Conservation (phyloP, 2,888 invertebrate genomes). For the Megamerina dolium region DNA sequence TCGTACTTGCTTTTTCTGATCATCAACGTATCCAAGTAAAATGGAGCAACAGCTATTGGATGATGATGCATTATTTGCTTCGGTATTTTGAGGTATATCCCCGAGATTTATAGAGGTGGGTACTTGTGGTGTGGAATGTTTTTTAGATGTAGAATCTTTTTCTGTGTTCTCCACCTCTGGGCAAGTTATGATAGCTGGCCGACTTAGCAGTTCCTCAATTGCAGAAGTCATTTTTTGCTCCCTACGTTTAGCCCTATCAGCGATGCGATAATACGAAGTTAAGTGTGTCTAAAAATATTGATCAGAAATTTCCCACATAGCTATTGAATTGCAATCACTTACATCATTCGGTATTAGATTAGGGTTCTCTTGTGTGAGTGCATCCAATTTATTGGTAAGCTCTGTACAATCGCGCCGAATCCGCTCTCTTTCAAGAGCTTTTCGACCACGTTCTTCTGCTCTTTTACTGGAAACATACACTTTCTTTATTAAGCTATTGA, state of each 20-base stretch:
- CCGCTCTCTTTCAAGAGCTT: slow-evolving; percentile 52
- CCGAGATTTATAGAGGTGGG: not conserved
- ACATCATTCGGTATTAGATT: slow-evolving; percentile 34
- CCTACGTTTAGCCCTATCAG: slow-evolving; percentile 46
- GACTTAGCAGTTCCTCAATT: slow-evolving; percentile 48
- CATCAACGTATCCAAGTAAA: slow-evolving; percentile 41
- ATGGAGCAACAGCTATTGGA: slow-evolving; percentile 43
- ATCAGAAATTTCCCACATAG: not conserved
- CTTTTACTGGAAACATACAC: slow-evolving; percentile 34
- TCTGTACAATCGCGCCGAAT: slow-evolving; percentile 52
- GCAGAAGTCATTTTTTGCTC: slow-evolving; percentile 54
- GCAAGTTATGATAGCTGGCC: slow-evolving; percentile 44
- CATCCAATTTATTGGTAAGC: slow-evolving; percentile 50
- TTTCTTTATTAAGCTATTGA: slow-evolving; percentile 1
- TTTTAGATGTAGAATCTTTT: no score
- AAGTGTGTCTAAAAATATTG: slow-evolving; percentile 39
- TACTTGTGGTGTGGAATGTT: not conserved
- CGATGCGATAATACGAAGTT: slow-evolving; percentile 48
- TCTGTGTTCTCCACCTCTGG: slow-evolving; percentile 27
- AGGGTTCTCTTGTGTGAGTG: slow-evolving; percentile 44
- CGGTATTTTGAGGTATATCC: not conserved
- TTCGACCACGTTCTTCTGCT: slow-evolving; percentile 46
- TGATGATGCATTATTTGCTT: slow-evolving; percentile 22
- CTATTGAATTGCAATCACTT: no score
- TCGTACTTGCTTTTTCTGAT: slow-evolving; percentile 39